Percentiles rank a stretch among this genome's conserved stretches.
Conservation (phyloP, 2,888 invertebrate species). For the Hanleya hanleyi region DNA sequence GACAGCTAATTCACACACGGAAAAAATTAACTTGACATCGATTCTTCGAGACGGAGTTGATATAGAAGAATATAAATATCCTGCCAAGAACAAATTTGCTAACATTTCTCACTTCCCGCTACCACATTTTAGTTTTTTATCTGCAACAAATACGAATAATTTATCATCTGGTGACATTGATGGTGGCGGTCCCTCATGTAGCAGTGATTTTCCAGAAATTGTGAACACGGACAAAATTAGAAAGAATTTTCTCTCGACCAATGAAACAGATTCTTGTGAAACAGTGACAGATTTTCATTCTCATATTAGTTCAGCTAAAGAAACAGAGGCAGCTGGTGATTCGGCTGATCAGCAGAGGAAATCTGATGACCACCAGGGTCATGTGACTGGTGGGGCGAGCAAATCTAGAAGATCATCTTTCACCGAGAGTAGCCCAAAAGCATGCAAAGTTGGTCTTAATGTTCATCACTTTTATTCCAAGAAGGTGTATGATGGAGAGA, state of each 20-base stretch:
- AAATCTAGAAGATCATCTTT: neutral
- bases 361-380: neutral
- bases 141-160: neutral
- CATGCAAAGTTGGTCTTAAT: neutral
- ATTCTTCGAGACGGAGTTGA: constrained; percentile 61
- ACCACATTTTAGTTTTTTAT: neutral
- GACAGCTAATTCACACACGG: constrained; percentile 47
- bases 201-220: no score
- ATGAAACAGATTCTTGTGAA: neutral
- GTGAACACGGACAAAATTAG: neutral
- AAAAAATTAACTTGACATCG: constrained; percentile 51
- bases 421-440: neutral
- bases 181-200: neutral
- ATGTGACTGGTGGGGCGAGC: no score
- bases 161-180: neutral
- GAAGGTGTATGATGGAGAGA: neutral
- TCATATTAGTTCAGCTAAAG: neutral
- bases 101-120: neutral
- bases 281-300: no score
- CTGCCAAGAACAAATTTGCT: constrained; percentile 5
- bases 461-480: neutral
- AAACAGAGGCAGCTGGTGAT: neutral
- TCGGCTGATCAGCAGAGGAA: neutral
- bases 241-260: neutral
- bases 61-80: constrained; percentile 42